Percentiles rank a stretch among this genome's conserved stretches.
Evolutionary conservation across 1,140 invertebrate species (phyloP).

Genomic region (Pentalonia nigronervosa): DNA sequence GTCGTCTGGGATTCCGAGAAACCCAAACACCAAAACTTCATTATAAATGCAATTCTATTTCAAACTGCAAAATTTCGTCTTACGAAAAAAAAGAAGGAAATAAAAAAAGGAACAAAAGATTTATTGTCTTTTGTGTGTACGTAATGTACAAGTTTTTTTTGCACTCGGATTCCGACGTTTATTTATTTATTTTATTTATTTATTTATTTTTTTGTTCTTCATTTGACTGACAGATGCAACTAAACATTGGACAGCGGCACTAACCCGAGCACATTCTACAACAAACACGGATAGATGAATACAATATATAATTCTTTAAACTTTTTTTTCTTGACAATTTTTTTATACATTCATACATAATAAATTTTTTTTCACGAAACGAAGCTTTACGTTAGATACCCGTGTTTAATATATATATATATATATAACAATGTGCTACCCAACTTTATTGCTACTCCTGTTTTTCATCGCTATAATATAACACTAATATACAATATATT

Average conservation of each 20-base stretch:
- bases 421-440: not conserved
- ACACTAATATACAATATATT: slow-evolving; percentile 8
- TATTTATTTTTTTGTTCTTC: slow-evolving; percentile 54
- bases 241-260: slow-evolving; percentile 55
- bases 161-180: slow-evolving; percentile 47
- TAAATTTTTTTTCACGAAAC: slow-evolving; percentile 40
- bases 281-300: slow-evolving; percentile 57
- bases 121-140: slow-evolving; percentile 57
- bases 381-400: slow-evolving; percentile 44
- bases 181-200: slow-evolving; percentile 56
- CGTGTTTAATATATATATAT: not conserved
- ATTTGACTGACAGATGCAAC: slow-evolving; percentile 57
- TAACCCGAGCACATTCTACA: slow-evolving; percentile 58
- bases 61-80: slow-evolving; percentile 49
- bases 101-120: slow-evolving; percentile 48
- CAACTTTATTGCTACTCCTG: not conserved
- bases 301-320: slow-evolving; percentile 57
- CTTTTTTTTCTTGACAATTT: slow-evolving; percentile 32
- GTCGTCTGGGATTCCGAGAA: slow-evolving; percentile 48
- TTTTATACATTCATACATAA: slow-evolving; percentile 51
- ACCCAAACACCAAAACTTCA: slow-evolving; percentile 48
- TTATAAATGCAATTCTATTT: slow-evolving; percentile 53
- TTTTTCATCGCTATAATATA: slow-evolving; percentile 4
- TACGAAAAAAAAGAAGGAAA: slow-evolving; percentile 34
- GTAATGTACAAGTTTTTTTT: slow-evolving; percentile 56